Evolutionary conservation across 2,797 vertebrate genomes (phyloP), one percentile per base, ranked within the genome.

Genomic region (Coilia nasus): DNA sequence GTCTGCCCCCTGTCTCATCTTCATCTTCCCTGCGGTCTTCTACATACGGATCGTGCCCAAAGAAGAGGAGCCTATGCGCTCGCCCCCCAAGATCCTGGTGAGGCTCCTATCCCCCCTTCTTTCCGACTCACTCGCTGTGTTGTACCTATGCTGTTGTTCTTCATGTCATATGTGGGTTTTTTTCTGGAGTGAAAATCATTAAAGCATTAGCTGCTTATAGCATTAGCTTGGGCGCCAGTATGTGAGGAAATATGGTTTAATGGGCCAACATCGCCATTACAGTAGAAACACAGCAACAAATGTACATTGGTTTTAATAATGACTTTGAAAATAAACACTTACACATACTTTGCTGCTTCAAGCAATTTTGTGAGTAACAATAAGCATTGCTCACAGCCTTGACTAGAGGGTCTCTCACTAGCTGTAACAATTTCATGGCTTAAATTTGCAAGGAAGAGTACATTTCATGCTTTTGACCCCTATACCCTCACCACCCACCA

Each of bases 11-110:
- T 99, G 98, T 92, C 97, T 99, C 94, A 99, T 99, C 93, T 99
- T 99, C 94, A 99, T 99, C 93, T 99, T 99, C 88, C 98, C 98
- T 0, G 98, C 98, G 47, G 93, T 98, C 88, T 99, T 99, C 95
- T 99, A 99, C 93, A 97, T 99, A 82, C 97, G 98, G 46, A 99
- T 99, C 87, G 93, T 99, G 90, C 98, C 98, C 91, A 96, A 96
- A 89, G 98, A 99, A 90, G 96, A 97, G 81, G 98, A 99, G 86
- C 97, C 98, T 0, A 89, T 95, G 86, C 95, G 91, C 88, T 99
- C 98, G 0, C 83, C 91, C 23, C 97, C 97, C 81, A 99, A 99
- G 95, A 96, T 99, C 89, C 28, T 98, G 96, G 98, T 99, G 90
- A 92, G 96, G 80, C 35, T 59, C 54, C 35, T 2, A 41, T 10